Evolutionary conservation across 1,140 invertebrate genomes (phyloP), one percentile per base, ranked within the genome.

Genomic region (Maconellicoccus hirsutus): DNA sequence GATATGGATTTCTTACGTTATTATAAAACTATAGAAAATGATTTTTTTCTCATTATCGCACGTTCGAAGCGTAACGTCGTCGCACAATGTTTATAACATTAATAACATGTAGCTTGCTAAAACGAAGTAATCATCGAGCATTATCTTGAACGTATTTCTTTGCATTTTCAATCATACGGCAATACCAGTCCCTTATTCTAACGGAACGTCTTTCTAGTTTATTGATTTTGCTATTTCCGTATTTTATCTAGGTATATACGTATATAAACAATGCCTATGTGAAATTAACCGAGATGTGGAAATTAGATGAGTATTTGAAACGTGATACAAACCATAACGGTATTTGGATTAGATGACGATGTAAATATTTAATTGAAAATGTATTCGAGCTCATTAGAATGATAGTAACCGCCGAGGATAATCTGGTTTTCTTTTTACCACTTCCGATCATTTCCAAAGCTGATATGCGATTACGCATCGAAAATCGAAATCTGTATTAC

Each of bases 231-330:
- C 29, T 33, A 33, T 52, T 52, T 52, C 42, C 42, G 42, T 16
- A 16, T 52, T n/a, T n/a, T n/a, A 16, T 33, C 3, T 33, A 33
- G 29, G 29, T 33, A 33, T 33, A 33, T 33, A 33, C 4, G 12
- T 33, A 19, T 6, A 52, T 52, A 52, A 52, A 52, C 42, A 52
- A 52, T 8, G 42, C 42, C 12, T 52, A 52, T 14, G 10, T 16
- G 42, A 52, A 52, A 52, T 52, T 52, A 52, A 52, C 42, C 42
- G 42, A 52, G 42, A 52, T 52, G 42, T 52, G 42, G 42, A 52
- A 52, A 4, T 4, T 52, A 33, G 29, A 33, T 3, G 10, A 16
- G 42, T 3, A 52, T 52, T 52, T 52, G 42, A 52, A 16, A 52
- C 42, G 42, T 52, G 42, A 52, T 52, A 52, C n/a, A 6, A 16